These are phyloP conservation scores for Microchrysa polita DNA, from an alignment of 2,888 invertebrate genomes.

Conservation along the genomic window DNA sequence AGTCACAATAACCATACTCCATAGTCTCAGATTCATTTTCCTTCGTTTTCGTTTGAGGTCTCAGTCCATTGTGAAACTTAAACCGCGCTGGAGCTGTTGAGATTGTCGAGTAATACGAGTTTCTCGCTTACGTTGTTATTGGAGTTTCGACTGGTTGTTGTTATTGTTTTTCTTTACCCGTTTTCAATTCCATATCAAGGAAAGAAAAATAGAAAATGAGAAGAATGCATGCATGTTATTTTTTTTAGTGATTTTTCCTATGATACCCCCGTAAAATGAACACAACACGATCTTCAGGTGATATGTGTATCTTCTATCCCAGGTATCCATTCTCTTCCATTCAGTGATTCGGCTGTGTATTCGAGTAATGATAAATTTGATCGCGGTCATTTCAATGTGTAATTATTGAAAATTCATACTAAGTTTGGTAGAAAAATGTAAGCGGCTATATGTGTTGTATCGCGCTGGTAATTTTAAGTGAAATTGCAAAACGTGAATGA, in stretches of 20 bases:
- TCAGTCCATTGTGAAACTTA: slow-evolving; percentile 48
- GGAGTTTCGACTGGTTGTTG: too few relatives aligned
- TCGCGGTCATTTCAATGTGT: not conserved
- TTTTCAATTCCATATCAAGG: slow-evolving; percentile 16
- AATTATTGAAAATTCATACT: not conserved
- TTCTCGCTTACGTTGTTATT: not conserved
- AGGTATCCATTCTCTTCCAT: slow-evolving; percentile 3
- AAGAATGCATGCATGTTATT: slow-evolving; percentile 7
- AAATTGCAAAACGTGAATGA: not conserved
- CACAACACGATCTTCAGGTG: slow-evolving; percentile 21
- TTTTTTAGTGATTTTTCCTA: slow-evolving; percentile 13
- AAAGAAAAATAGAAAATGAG: slow-evolving; percentile 24
- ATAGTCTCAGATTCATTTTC: slow-evolving; percentile 38
- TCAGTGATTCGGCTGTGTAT: slow-evolving; percentile 11
- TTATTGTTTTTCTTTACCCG: slow-evolving; percentile 2
- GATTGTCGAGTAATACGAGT: slow-evolving; percentile 40
- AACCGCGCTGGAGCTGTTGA: slow-evolving; percentile 34
- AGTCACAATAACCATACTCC: slow-evolving; percentile 26
- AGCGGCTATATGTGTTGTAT: not conserved
- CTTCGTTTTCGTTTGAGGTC: slow-evolving; percentile 30
- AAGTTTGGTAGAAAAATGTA: slow-evolving; percentile 20
- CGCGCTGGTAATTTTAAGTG: too few relatives aligned
- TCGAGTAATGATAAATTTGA: not conserved
- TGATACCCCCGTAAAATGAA: not conserved
- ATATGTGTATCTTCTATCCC: slow-evolving; percentile 9